Conservation (phyloP, 2,113 vertebrate species). For the Nansenia antarctica region DNA sequence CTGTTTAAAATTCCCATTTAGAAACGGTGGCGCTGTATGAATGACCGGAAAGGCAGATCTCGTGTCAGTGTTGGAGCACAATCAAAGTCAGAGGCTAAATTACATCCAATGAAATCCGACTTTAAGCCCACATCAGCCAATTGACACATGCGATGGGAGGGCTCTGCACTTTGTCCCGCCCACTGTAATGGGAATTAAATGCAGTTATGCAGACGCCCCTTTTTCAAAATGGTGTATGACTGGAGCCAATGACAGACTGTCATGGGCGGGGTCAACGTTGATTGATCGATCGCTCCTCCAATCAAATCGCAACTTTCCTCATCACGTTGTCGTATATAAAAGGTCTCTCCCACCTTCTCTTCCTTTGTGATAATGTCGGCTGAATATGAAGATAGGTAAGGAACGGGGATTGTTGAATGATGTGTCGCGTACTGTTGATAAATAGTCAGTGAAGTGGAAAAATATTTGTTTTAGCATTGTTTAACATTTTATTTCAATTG, state of each 20-base stretch:
- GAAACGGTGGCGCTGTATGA: neutral
- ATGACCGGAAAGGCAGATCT: neutral
- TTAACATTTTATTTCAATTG: neutral
- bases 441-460: neutral
- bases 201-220: no score
- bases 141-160: neutral
- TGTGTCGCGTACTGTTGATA: neutral
- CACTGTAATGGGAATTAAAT: neutral
- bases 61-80: neutral
- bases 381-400: conserved; percentile 79
- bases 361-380: conserved; percentile 82
- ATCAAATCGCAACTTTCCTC: conserved; percentile 46
- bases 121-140: conserved; percentile 15
- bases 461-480: neutral
- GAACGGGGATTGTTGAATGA: accelerated
- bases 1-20: neutral
- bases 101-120: conserved; percentile 16
- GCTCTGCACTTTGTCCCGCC: conserved; percentile 4
- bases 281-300: conserved; percentile 61
- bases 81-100: neutral
- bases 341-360: conserved; percentile 67
- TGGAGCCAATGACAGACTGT: conserved; percentile 43
- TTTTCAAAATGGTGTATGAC: neutral
- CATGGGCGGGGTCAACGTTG: conserved; percentile 37
- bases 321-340: conserved; percentile 66